Base-by-base conservation (phyloP, 2,888 invertebrate genomes). In the Erebia epiphron region DNA sequence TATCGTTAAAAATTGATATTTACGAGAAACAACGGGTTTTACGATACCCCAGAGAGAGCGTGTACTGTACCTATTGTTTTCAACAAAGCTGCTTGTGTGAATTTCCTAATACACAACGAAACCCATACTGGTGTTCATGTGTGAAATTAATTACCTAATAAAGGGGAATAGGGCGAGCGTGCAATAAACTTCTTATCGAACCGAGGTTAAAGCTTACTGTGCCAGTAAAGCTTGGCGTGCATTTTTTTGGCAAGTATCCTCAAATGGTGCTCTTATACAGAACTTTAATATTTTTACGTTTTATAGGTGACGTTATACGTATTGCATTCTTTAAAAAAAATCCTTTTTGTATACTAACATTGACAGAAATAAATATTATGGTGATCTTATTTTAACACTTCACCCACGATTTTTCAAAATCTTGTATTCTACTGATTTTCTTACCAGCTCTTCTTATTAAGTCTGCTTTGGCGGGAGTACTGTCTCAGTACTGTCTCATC, bases 141-240 rank as follows among this genome's bases (percentile, higher is more conserved):
- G 52, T 52, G 54, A 54, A 54, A 54, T 54, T 54, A 54, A 54
- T 54, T 54, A 54, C 75, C 70, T 69, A 75, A 72, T 75, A 74
- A 76, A 75, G 73, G 71, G 57, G 67, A 72, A 67, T 70, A 63
- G 69, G 69, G 69, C 56, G 62, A 67, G 62, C 60, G 61, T 70
- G 70, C 68, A 68, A 74, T 73, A 64, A 70, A 72, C 71, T 71
- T 67, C 66, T 65, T 70, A 73, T 73, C 69, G 71, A 73, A 69
- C 56, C 41, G 56, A 57, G 57, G 66, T 66, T 57, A 65, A 43
- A 54, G 46, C 66, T 66, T 66, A 66, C 8, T 57, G 57, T 66
- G 56, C 10, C 56, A 18, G 13, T 46, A 66, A 18, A 56, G 66
- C 56, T 66, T 26, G 26, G 63, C 50, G 26, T n/a, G n/a, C 63